A percentile compares a stretch with the other conserved stretches of the same genome.
Evolutionary conservation across 2,797 vertebrate genomes (phyloP).

Genomic region (Enteromius anoplus): DNA sequence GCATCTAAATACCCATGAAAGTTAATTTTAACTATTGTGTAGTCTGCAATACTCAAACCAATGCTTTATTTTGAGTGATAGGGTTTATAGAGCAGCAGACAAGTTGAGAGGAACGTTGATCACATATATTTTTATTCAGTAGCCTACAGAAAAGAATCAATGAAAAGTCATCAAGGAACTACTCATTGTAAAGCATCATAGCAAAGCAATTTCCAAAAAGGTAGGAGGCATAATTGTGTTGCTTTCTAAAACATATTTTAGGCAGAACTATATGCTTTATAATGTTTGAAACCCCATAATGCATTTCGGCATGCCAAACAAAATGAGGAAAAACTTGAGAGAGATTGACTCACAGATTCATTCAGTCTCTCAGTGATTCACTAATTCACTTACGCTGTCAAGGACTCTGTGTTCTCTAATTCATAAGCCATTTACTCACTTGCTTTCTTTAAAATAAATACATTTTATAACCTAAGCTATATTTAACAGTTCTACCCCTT

Average conservation of each 20-base stretch:
- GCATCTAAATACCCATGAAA: too few relatives aligned
- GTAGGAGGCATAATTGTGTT: not conserved
- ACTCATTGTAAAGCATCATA: not conserved
- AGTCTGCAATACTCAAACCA: too few relatives aligned
- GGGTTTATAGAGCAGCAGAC: too few relatives aligned
- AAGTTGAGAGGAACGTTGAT: too few relatives aligned
- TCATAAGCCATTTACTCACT: not conserved
- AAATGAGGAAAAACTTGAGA: not conserved
- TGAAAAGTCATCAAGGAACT: not conserved
- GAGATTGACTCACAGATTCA: not conserved
- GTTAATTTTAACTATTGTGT: too few relatives aligned
- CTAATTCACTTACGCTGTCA: not conserved
- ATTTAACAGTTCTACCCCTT: not conserved
- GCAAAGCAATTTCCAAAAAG: not conserved
- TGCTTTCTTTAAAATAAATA: not conserved
- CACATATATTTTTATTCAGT: too few relatives aligned
- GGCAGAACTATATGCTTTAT: not conserved
- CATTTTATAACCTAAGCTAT: not conserved
- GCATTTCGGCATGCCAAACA: too few relatives aligned
- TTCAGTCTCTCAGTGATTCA: not conserved
- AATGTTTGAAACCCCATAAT: not conserved
- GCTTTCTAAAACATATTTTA: not conserved
- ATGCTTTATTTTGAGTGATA: too few relatives aligned
- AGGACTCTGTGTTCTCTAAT: not conserved
- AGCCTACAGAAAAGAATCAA: not conserved